phyloP scores from a whole-genome alignment of 2,797 vertebrate genomes.

The Macropodus opercularis region DNA sequence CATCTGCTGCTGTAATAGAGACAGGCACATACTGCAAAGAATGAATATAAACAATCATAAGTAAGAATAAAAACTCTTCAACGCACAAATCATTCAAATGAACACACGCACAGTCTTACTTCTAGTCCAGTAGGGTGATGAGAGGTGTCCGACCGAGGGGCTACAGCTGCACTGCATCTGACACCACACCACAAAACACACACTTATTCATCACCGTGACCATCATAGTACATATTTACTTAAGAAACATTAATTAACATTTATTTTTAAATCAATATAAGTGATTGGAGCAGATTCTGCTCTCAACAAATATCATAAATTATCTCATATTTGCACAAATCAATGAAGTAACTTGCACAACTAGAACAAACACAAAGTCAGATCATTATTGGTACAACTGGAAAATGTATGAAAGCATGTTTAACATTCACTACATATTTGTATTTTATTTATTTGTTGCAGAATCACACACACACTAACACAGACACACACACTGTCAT shows the following conservation, averaged over 20 bases:
- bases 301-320: not conserved
- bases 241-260: slow-evolving; percentile 33
- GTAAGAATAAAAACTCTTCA: slow-evolving; percentile 24
- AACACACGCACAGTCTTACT: slow-evolving; percentile 63
- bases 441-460: slow-evolving; percentile 20
- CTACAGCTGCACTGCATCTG: slow-evolving; percentile 82
- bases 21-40: slow-evolving; percentile 1
- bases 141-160: slow-evolving; percentile 60
- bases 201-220: no score
- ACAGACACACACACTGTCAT: slow-evolving; percentile 9
- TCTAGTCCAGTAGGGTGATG: slow-evolving; percentile 79
- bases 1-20: not conserved
- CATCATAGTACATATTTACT: no score
- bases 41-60: slow-evolving; percentile 16
- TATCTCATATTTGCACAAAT: slow-evolving; percentile 6
- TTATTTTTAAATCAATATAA: slow-evolving; percentile 34
- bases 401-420: slow-evolving; percentile 8
- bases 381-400: slow-evolving; percentile 16
- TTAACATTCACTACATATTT: slow-evolving; percentile 8
- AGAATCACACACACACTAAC: slow-evolving; percentile 30
- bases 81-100: slow-evolving; percentile 31
- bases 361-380: not conserved
- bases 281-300: slow-evolving; percentile 21
- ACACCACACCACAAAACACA: slow-evolving; percentile 26
- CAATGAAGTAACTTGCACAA: slow-evolving; percentile 7